Evolutionary conservation across 2,113 vertebrate genomes (phyloP), one percentile per base, ranked within the genome.

Genomic region (Aramus guarauna): DNA sequence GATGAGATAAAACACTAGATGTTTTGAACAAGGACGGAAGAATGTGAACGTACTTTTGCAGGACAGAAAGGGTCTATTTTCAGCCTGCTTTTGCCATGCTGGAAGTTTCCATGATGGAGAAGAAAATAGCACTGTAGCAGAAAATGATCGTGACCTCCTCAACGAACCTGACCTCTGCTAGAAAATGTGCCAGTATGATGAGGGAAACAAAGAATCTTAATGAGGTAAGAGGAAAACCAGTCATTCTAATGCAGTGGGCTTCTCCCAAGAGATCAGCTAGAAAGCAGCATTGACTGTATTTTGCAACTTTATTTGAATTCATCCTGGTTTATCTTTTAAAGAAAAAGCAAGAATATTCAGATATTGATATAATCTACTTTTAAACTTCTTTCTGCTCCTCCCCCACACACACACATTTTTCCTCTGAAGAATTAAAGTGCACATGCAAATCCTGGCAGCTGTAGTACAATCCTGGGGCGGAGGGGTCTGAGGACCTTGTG

Each of bases 201-300:
- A 81, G 73, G 68, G 64, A 92, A 97, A 96, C 55, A 56, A 92
- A 71, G 94, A 87, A 92, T 96, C 72, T 87, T 95, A 96, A 96
- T 92, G 89, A 89, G 83, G 32, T 9, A 39, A 92, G 14, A 79
- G 68, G 68, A 91, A 84, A 96, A 9, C 6, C 2, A 5, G n/a
- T 32, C 73, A 78, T 67, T 43, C 76, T 67, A 24, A 60, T 37
- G 71, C 62, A 48, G 50, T 3, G 14, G 37, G 48, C 39, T 89
- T 59, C 80, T 88, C 83, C 52, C 64, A 71, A 22, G 80, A 94
- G 76, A 91, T 74, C 50, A 78, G 76, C 63, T 19, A 37, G 50
- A 91, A 69, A 94, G 67, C 41, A 74, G 22, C 17, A 34, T 47
- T 59, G 29, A 15, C 27, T 45, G 16, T 62, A 47, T 66, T 93